Evolutionary conservation across 2,888 invertebrate genomes (phyloP), one percentile per base, ranked within the genome.

Genomic region (Gordius sp.): DNA sequence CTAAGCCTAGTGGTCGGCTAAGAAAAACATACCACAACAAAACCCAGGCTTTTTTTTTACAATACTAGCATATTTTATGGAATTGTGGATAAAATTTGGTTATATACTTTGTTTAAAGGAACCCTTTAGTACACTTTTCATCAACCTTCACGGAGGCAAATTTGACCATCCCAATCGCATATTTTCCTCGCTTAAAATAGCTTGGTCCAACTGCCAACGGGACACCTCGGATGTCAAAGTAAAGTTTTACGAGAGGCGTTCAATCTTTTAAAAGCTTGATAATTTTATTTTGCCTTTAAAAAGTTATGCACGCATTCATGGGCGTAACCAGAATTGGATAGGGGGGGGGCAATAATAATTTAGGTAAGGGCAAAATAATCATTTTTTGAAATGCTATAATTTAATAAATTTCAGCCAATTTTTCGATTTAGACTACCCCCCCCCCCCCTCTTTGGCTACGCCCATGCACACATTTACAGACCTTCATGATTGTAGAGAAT

Each of bases 151-250:
- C 74, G 89, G 89, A 54, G 93, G 93, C 60, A 93, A 93, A 71
- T 97, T 99, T 71, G 97, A 99, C 71, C 89, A 93, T 69, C 89
- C 93, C 1, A 89, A 97, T 72, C 74, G 97, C 57, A 75, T 91
- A 60, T 97, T 99, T 73, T 83, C 85, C 1, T 89, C 89, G 1
- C 78, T 99, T 41, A 79, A 83, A 1, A 74, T 87, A 61, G 82
- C 91, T 0, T 97, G 97, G 97, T 89, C 91, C 72, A 91, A 91
- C 72, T 93, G 91, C 68, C 93, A 97, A 70, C 75, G 91, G 57
- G 93, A 99, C 69, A 91, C 93, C 0, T 91, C 91, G 1, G 93
- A 99, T 70, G 97, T 97, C 28, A 99, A 97, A 77, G 81, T 81
- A 59, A 61, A 56, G 26, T 25, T 23, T n/a, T 25, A 23, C 47